Evolutionary conservation across 2,113 vertebrate species (phyloP).

Genomic region (Ahaetulla prasina): DNA sequence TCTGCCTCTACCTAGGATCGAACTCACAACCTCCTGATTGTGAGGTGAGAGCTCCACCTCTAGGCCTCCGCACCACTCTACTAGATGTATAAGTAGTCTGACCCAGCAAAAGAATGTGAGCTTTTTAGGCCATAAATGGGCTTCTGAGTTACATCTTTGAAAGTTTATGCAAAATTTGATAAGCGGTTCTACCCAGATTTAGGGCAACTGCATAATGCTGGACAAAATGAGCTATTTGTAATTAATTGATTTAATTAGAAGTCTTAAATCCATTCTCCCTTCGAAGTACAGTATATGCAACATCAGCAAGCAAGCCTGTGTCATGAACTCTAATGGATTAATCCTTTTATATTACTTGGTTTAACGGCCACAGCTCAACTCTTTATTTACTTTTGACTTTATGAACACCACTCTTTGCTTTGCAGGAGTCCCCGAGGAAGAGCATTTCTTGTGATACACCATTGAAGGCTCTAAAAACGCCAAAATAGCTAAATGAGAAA

Average conservation of each 20-base stretch:
- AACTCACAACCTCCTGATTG: no score
- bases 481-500: background rate
- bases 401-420: slow-evolving; percentile 36
- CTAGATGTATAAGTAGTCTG: no score
- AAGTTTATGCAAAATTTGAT: background rate
- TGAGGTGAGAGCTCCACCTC: no score
- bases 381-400: slow-evolving; percentile 62
- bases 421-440: slow-evolving; percentile 20
- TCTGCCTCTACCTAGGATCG: no score
- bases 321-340: slow-evolving; percentile 37
- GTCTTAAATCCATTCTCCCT: slow-evolving; percentile 37
- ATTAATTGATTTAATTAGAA: slow-evolving; percentile 45
- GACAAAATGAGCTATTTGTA: slow-evolving; percentile 9
- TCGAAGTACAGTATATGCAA: slow-evolving; percentile 3
- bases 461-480: slow-evolving; percentile 21
- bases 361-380: slow-evolving; percentile 44
- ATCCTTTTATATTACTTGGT: slow-evolving; percentile 32
- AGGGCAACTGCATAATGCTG: background rate
- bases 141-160: background rate
- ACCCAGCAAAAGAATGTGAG: background rate
- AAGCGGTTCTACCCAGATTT: background rate
- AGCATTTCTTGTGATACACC: slow-evolving; percentile 20
- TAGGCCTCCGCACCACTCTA: no score
- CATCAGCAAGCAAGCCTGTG: slow-evolving; percentile 32
- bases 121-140: background rate